Base-by-base conservation (phyloP, 2,888 invertebrate species). In the Hofmannophila pseudospretella region DNA sequence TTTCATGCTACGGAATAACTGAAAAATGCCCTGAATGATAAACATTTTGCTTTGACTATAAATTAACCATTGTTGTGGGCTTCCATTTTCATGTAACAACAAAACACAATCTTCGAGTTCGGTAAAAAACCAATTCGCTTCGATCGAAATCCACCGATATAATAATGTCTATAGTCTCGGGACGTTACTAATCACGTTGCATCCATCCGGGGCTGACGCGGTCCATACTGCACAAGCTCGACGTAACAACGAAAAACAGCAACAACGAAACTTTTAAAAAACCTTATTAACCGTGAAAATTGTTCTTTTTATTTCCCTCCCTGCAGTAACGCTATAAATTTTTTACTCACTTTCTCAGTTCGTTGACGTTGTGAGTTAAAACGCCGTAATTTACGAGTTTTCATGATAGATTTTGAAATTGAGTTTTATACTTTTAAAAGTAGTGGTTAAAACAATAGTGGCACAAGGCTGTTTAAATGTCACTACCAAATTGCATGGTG, bases 401-500 rank as follows among this genome's bases (percentile, higher is more conserved):
- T 25, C 9, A 25, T 9, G 25, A 8, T 25, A 9, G n/a, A 25
- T 9, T 25, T 25, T 25, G n/a, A 9, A 25, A 16, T 25, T 25
- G 8, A 9, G 8, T 25, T 9, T 25, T 34, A 27, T 19, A 32
- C n/a, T 2, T 23, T 58, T 45, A 23, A 23, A n/a, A 23, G 7
- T 3, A n/a, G n/a, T 23, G 23, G 23, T 23, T 23, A 42, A 52
- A 60, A 60, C 57, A 62, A 64, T 67, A 61, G 47, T 59, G 42
- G 62, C 52, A 60, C 72, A 74, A 75, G 76, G 75, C 57, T 66
- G 57, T 67, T 65, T 71, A 71, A 73, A 79, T 74, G 74, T 67
- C 75, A 74, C 65, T 57, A 63, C 60, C 58, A 57, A 69, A 67
- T 64, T 68, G 67, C 57, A 65, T 58, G 59, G 61, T 20, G 74